Percentiles rank a stretch among this genome's conserved stretches.
Conservation (phyloP, 2,113 vertebrate species). For the Burhinus bistriatus region DNA sequence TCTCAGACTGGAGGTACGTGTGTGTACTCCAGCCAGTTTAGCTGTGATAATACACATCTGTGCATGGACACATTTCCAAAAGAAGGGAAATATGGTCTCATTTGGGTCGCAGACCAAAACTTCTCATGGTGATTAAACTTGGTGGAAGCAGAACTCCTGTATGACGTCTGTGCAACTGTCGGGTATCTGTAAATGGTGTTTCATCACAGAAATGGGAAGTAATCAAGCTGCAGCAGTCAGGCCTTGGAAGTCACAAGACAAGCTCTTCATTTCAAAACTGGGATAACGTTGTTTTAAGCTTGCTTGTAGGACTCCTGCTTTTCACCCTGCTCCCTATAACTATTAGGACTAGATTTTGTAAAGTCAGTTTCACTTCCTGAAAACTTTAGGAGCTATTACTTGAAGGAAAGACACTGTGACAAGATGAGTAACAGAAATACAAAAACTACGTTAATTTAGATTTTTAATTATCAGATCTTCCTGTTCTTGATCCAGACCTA, state of each 20-base stretch:
- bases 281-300: background rate
- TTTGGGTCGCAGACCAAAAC: background rate
- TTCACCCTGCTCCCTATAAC: background rate
- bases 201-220: background rate
- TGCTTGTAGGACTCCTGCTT: background rate
- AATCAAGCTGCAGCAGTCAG: background rate
- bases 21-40: background rate
- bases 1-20: accelerated
- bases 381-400: background rate
- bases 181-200: accelerated
- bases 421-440: background rate
- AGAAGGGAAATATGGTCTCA: background rate
- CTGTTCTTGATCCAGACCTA: background rate
- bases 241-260: background rate
- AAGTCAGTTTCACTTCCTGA: background rate
- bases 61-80: background rate
- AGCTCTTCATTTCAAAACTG: background rate
- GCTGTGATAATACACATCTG: accelerated
- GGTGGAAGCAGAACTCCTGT: accelerated
- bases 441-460: background rate
- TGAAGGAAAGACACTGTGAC: background rate
- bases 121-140: background rate
- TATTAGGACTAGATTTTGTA: background rate
- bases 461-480: background rate
- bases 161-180: too few species aligned